Percentiles rank a stretch among this genome's conserved stretches.
Conservation (phyloP, 2,797 vertebrate species). For the Acipenser oxyrinchus region DNA sequence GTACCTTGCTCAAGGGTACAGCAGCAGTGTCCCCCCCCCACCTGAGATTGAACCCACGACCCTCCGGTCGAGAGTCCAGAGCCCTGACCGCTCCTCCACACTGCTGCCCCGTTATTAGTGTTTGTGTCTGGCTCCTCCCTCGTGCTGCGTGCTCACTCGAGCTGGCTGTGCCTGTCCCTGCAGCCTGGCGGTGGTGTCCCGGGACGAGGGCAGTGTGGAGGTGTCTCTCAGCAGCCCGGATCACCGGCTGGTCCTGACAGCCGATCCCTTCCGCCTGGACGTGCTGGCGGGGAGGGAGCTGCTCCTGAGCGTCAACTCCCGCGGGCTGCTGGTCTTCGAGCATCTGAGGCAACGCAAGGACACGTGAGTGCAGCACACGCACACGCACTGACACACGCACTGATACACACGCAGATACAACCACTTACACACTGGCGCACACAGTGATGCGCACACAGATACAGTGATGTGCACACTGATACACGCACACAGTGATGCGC, state of each 20-base stretch:
- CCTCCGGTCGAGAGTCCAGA: too few relatives aligned
- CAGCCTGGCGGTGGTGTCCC: conserved; percentile 61
- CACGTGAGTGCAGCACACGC: conserved; percentile 69
- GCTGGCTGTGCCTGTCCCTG: not conserved
- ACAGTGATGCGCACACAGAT: not conserved
- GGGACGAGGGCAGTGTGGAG: conserved; percentile 77
- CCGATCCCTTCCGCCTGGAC: conserved; percentile 79
- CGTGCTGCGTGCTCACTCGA: not conserved
- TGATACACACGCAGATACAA: not conserved
- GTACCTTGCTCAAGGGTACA: too few relatives aligned
- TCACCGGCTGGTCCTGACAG: conserved; percentile 75
- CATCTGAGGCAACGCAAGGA: conserved; percentile 80
- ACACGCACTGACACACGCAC: not conserved
- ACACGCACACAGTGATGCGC: too few relatives aligned
- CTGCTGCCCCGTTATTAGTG: too few relatives aligned
- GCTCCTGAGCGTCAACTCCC: conserved; percentile 83
- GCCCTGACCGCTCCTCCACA: too few relatives aligned
- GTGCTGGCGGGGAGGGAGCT: conserved; percentile 75
- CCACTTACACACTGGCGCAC: not conserved
- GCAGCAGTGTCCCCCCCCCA: too few relatives aligned
- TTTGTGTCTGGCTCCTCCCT: too few relatives aligned
- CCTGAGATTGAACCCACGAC: too few relatives aligned
- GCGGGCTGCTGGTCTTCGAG: conserved; percentile 83
- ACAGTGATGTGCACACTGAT: too few relatives aligned
- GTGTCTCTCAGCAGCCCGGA: conserved; percentile 65